Conservation (phyloP, 1,140 invertebrate genomes). For the Trachelipus rathkii region DNA sequence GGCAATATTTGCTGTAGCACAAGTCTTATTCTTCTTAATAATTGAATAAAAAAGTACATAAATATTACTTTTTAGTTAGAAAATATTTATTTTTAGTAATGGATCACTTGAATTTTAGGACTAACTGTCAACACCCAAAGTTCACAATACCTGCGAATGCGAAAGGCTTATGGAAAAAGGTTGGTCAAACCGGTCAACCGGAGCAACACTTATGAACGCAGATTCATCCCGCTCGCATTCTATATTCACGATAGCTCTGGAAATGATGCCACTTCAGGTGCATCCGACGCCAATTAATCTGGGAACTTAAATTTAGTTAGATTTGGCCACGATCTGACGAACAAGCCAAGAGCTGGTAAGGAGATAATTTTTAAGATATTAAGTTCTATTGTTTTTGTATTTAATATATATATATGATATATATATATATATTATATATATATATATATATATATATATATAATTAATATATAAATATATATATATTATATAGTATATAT, state of each 20-base stretch:
- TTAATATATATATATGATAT: too few relatives aligned
- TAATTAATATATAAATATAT: too few relatives aligned
- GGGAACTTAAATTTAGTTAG: constrained; percentile 87
- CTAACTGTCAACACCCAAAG: constrained; percentile 69
- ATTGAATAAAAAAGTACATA: too few relatives aligned
- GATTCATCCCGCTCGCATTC: constrained; percentile 82
- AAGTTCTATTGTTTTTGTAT: too few relatives aligned
- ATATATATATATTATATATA: too few relatives aligned
- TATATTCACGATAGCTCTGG: constrained; percentile 84
- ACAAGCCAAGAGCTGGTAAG: constrained; percentile 71
- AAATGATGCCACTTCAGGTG: constrained; percentile 63
- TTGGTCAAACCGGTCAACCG: constrained; percentile 68
- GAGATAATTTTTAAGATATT: not conserved
- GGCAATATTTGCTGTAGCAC: too few relatives aligned
- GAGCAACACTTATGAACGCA: constrained; percentile 79
- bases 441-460: too few relatives aligned
- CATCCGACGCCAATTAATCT: constrained; percentile 61
- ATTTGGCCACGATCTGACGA: constrained; percentile 83
- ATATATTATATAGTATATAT: too few relatives aligned
- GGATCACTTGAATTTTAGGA: too few relatives aligned
- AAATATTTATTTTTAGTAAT: too few relatives aligned
- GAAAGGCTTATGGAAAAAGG: constrained; percentile 68
- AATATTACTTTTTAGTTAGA: too few relatives aligned
- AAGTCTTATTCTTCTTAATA: too few relatives aligned
- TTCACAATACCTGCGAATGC: constrained; percentile 70